These are phyloP conservation scores for Corythaeola cristata DNA, from an alignment of 2,113 vertebrate genomes.

Conservation along the genomic window DNA sequence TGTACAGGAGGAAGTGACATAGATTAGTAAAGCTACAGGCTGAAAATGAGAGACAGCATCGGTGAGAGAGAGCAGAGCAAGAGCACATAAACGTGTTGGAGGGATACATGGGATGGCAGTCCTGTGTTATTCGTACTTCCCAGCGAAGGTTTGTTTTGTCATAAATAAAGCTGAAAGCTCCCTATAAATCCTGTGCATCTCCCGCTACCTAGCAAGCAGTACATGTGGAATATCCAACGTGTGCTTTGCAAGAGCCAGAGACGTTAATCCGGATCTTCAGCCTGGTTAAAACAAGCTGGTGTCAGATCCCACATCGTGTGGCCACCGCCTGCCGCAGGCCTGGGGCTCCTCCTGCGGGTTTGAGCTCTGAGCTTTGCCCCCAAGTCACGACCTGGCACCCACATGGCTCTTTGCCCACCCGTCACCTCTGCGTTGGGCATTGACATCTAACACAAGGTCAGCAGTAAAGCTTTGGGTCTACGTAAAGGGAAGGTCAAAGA, in stretches of 20 bases:
- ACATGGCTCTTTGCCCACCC: background rate
- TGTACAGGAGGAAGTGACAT: constrained; percentile 9
- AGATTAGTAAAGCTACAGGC: constrained; percentile 58
- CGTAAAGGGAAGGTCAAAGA: background rate
- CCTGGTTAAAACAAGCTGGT: background rate
- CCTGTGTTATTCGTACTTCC: background rate
- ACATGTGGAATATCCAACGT: fast-evolving
- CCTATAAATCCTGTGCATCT: background rate
- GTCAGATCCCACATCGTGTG: fast-evolving
- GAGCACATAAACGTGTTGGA: background rate
- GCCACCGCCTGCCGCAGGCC: fast-evolving
- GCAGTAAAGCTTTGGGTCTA: fast-evolving
- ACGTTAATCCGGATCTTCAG: background rate
- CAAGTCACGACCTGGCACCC: background rate
- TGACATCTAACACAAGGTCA: background rate
- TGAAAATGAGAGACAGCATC: constrained; percentile 27
- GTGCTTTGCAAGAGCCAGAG: background rate
- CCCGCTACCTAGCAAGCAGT: background rate
- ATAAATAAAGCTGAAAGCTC: background rate
- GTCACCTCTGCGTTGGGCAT: background rate
- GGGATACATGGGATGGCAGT: background rate
- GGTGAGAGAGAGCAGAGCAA: background rate
- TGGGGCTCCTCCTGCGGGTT: fast-evolving
- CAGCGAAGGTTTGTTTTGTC: background rate
- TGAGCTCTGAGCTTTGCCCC: background rate